phyloP scores from a whole-genome alignment of 2,113 vertebrate species.

The Pteruthius melanotis region DNA sequence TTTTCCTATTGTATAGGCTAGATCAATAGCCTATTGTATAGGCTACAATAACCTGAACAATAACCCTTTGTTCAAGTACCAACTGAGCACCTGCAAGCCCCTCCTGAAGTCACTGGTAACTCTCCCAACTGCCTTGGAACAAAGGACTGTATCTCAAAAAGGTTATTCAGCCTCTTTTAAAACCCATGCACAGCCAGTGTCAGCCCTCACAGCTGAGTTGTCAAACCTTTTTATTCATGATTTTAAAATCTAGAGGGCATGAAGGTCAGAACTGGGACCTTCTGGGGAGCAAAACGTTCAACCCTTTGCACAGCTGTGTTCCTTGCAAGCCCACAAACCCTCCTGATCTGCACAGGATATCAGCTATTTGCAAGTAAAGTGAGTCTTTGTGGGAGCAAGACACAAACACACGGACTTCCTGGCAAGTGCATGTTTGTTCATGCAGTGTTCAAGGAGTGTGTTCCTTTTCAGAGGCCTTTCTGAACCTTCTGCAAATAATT shows the following conservation, averaged over 20 bases:
- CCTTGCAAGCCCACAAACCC: neutral
- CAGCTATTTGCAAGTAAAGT: neutral
- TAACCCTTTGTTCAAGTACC: neutral
- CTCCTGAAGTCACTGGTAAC: neutral
- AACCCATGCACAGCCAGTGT: neutral
- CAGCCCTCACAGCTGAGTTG: neutral
- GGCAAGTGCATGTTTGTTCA: neutral
- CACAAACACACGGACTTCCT: neutral
- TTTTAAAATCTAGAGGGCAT: neutral
- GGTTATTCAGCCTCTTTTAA: neutral
- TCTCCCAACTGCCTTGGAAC: neutral
- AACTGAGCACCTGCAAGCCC: neutral
- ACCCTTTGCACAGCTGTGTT: neutral
- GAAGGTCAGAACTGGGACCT: neutral
- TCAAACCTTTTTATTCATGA: neutral
- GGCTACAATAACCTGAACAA: too few species aligned
- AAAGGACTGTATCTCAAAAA: neutral
- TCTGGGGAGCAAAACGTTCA: neutral
- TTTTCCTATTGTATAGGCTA: too few species aligned
- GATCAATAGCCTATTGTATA: too few species aligned
- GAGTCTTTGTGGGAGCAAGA: neutral
- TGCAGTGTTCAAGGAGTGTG: neutral
- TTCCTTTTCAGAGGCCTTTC: neutral
- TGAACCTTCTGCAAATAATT: constrained; percentile 6
- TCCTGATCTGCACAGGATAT: neutral